These are phyloP conservation scores for Cossypha heuglini DNA, from an alignment of 2,797 vertebrate genomes.

Conservation along the genomic window DNA sequence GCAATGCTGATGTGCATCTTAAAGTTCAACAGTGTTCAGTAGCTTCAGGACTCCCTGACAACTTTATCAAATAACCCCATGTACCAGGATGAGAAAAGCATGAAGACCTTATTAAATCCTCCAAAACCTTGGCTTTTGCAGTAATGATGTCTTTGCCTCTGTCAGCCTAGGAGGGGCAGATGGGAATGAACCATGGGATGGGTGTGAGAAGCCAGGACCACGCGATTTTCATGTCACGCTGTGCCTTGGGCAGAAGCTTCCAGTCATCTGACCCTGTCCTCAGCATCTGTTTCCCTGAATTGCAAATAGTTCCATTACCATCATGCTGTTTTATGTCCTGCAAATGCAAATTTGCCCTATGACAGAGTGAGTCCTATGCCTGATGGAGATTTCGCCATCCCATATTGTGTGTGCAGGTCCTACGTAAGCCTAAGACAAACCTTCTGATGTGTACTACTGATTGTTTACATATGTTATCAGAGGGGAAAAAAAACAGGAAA, in stretches of 20 bases:
- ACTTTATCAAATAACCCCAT: background rate
- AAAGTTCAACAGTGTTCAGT: background rate
- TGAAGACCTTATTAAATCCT: background rate
- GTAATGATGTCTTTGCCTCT: background rate
- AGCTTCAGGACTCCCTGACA: background rate
- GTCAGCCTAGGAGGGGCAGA: background rate
- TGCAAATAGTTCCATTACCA: constrained; percentile 15
- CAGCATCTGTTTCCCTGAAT: constrained; percentile 36
- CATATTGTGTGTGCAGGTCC: background rate
- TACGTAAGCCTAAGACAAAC: constrained; percentile 29
- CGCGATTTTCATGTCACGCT: background rate
- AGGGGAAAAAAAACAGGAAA: constrained; percentile 43
- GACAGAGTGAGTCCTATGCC: background rate
- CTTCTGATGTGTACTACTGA: constrained; percentile 40
- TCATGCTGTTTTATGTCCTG: background rate
- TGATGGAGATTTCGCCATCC: constrained; percentile 32
- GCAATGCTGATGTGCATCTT: background rate
- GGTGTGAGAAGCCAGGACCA: background rate
- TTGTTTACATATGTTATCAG: constrained; percentile 60
- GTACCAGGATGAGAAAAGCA: background rate
- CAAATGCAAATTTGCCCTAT: constrained; percentile 6
- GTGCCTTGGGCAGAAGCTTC: constrained; percentile 34
- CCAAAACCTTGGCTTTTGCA: background rate
- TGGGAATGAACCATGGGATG: background rate
- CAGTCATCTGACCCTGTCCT: constrained; percentile 40